Percentiles rank a stretch among this genome's conserved stretches.
Evolutionary conservation across 2,888 invertebrate genomes (phyloP).

Genomic region (Disparrhopalites patrizii): DNA sequence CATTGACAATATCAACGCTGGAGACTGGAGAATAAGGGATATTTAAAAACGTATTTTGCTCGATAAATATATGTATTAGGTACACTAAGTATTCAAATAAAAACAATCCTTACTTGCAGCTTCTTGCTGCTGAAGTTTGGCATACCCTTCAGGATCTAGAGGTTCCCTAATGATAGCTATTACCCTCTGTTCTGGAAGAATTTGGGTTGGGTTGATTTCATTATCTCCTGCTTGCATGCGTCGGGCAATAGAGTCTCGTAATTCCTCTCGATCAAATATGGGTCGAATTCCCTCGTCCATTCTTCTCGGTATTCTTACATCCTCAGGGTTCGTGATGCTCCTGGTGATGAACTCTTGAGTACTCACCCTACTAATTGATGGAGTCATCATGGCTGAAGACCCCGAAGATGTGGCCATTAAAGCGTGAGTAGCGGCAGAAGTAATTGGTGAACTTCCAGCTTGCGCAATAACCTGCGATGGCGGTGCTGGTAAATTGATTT

Average conservation of each 20-base stretch:
- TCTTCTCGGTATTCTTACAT: slow-evolving; percentile 44
- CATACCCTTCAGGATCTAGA: slow-evolving; percentile 4
- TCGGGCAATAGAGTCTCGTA: slow-evolving; percentile 40
- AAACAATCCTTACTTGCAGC: neutral
- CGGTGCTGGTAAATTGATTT: neutral
- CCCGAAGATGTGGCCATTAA: neutral
- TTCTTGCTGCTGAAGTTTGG: neutral
- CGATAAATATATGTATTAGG: too few relatives aligned
- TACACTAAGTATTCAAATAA: too few relatives aligned
- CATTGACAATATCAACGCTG: too few relatives aligned
- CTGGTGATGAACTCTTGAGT: slow-evolving; percentile 35
- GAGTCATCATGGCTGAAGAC: neutral
- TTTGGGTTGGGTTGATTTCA: slow-evolving; percentile 36
- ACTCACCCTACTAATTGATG: slow-evolving; percentile 7
- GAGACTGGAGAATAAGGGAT: too few relatives aligned
- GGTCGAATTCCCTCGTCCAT: slow-evolving; percentile 41
- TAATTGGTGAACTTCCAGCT: neutral
- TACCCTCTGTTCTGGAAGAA: slow-evolving; percentile 38
- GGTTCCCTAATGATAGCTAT: slow-evolving; percentile 46
- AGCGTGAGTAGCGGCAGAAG: neutral
- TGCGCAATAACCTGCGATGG: neutral
- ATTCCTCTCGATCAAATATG: slow-evolving; percentile 46
- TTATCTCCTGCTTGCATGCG: slow-evolving; percentile 40
- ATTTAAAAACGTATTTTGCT: too few relatives aligned
- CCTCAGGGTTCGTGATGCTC: slow-evolving; percentile 42